Evolutionary conservation across 1,140 invertebrate species (phyloP).

Genomic region (Caerostris extrusa): DNA sequence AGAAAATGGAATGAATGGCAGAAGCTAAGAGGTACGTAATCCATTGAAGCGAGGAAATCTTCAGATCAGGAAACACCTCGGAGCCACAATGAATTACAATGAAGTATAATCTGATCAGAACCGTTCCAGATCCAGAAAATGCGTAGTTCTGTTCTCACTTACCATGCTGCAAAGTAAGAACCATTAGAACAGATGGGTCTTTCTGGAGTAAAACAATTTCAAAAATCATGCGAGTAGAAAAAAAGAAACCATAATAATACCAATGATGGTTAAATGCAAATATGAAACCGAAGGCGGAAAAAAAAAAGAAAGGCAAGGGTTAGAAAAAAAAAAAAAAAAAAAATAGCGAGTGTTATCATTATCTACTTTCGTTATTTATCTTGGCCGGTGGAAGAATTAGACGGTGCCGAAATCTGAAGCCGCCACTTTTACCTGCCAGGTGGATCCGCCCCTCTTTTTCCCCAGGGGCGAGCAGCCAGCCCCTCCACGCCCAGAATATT

Average conservation of each 20-base stretch:
- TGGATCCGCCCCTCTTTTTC: constrained; percentile 30
- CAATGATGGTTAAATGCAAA: constrained; percentile 36
- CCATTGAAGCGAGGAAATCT: constrained; percentile 27
- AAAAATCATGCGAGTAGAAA: neutral
- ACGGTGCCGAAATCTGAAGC: constrained; percentile 30
- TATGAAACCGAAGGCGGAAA: neutral
- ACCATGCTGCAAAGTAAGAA: neutral
- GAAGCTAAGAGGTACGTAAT: constrained; percentile 4
- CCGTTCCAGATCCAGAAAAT: constrained; percentile 8
- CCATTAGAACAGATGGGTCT: neutral
- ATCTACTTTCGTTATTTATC: constrained; percentile 36
- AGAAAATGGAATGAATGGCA: neutral
- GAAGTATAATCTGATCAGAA: neutral
- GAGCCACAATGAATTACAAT: constrained; percentile 30
- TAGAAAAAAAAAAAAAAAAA: neutral
- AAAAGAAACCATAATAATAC: neutral
- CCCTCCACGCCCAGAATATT: constrained; percentile 41
- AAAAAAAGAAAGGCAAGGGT: neutral
- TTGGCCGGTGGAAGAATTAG: constrained; percentile 2
- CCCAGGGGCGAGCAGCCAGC: neutral
- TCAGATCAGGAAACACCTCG: constrained; percentile 26
- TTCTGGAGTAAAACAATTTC: neutral
- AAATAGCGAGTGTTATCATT: neutral
- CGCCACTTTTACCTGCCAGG: constrained; percentile 30
- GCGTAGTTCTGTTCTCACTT: neutral